Base-by-base conservation (phyloP, 2,113 vertebrate species). In the Helogale parvula region DNA sequence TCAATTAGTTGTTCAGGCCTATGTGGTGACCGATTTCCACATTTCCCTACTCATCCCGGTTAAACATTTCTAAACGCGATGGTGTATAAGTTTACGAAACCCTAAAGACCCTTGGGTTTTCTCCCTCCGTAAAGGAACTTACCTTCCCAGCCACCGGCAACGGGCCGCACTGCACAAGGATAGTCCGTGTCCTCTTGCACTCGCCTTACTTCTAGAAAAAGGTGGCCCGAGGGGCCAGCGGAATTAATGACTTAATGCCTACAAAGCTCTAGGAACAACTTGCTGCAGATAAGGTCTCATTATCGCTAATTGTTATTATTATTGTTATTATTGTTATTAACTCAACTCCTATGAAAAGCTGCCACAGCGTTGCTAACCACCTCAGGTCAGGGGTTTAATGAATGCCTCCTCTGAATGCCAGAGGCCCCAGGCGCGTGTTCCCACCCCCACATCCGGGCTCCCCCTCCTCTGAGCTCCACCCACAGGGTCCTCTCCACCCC, bases 281-380 rank as follows among this genome's bases (percentile, higher is more conserved):
- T 84, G 81, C 80, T 95, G 60, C 82, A 97, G 97, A 97, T 98
- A 98, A 98, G 96, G 96, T 85, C 97, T 98, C 93, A 97, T 93
- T 97, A 97, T 85, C 7, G 2, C 94, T 98, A 98, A 98, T 97
- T 98, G 92, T 98, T 98, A 94, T 95, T 97, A 86, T 97, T 97
- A 17, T 97, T 97, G 60, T 96, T 96, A 71, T 97, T 97, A 71
- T 96, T 98, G 92, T 98, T 96, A 97, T 98, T 95, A 96, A 77
- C 94, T 88, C 97, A 86, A 54, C 96, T 92, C 90, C 60, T 93
- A 21, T 57, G 97, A 97, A 98, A 96, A 95, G 93, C 85, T 90
- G 92, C 97, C 97, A 76, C 52, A 21, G 85, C 82, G 92, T 69
- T 33, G 83, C 76, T 85, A 86, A 95, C 21, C 41, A 97, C 94